Conservation (phyloP, 2,113 vertebrate genomes). For the Okapia johnstoni region DNA sequence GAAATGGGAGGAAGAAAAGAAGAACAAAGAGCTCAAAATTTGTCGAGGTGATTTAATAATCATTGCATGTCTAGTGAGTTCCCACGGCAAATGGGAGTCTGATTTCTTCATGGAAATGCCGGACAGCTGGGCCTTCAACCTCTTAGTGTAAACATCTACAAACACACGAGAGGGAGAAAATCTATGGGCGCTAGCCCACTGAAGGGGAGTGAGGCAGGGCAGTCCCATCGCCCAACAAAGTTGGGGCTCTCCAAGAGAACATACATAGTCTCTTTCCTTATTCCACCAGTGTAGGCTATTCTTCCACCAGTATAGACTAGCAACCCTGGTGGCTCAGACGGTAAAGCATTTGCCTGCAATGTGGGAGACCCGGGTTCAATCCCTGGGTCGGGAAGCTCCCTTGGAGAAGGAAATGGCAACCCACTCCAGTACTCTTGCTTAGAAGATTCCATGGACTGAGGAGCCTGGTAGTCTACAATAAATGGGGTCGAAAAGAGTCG, state of each 20-base stretch:
- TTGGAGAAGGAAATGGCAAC: too few species aligned
- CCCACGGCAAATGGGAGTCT: background rate
- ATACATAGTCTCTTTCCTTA: background rate
- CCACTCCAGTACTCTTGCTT: too few species aligned
- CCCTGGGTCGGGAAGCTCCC: too few species aligned
- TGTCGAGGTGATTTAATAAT: slow-evolving; percentile 18
- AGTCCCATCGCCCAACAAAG: background rate
- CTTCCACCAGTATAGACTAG: too few species aligned
- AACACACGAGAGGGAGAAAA: background rate
- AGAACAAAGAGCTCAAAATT: slow-evolving; percentile 43
- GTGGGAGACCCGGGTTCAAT: too few species aligned
- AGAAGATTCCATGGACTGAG: too few species aligned
- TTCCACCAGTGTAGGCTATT: background rate
- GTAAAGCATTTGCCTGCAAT: too few species aligned
- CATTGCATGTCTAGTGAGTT: background rate
- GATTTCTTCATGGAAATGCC: background rate
- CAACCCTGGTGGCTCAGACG: too few species aligned
- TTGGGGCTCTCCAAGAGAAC: background rate
- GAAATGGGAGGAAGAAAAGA: slow-evolving; percentile 47
- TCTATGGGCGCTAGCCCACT: fast-evolving
- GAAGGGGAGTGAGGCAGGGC: background rate
- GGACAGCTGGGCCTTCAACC: background rate
- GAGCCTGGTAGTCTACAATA: too few species aligned
- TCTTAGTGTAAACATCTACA: background rate
- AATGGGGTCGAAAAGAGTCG: too few species aligned